Evolutionary conservation across 2,797 vertebrate genomes (phyloP).

Genomic region (Dipus sagitta): DNA sequence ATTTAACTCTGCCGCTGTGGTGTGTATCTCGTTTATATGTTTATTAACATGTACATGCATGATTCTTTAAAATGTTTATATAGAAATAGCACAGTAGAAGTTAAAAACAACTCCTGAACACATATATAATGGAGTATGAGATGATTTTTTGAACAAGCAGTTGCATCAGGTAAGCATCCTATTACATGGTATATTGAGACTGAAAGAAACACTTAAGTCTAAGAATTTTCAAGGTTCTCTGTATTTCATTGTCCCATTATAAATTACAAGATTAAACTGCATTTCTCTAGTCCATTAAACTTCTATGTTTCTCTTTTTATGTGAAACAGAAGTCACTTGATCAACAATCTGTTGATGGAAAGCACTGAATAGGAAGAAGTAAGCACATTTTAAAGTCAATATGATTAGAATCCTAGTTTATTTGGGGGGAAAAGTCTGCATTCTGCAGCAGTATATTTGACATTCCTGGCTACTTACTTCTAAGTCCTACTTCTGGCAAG

Average conservation of each 20-base stretch:
- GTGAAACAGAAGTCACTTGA: not conserved
- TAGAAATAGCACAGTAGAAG: not conserved
- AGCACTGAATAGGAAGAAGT: not conserved
- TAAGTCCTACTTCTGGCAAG: conserved; percentile 27
- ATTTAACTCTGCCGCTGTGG: not conserved
- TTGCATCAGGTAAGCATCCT: not conserved
- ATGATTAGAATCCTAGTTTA: not conserved
- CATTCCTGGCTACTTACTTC: not conserved
- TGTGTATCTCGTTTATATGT: not conserved
- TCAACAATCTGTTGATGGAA: not conserved
- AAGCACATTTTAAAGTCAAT: not conserved
- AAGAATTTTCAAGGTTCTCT: not conserved
- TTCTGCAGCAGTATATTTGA: not conserved
- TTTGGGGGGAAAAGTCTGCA: not conserved
- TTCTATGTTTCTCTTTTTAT: not conserved
- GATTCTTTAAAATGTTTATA: not conserved
- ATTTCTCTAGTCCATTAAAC: not conserved
- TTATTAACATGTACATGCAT: not conserved
- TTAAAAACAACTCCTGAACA: not conserved
- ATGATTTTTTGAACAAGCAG: not conserved
- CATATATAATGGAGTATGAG: not conserved
- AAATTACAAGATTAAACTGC: not conserved
- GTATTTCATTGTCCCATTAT: not conserved
- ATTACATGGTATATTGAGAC: not conserved
- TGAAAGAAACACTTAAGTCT: not conserved